Percentiles rank a stretch among this genome's conserved stretches.
Evolutionary conservation across 2,113 vertebrate species (phyloP).

Genomic region (Ciconia maguari): DNA sequence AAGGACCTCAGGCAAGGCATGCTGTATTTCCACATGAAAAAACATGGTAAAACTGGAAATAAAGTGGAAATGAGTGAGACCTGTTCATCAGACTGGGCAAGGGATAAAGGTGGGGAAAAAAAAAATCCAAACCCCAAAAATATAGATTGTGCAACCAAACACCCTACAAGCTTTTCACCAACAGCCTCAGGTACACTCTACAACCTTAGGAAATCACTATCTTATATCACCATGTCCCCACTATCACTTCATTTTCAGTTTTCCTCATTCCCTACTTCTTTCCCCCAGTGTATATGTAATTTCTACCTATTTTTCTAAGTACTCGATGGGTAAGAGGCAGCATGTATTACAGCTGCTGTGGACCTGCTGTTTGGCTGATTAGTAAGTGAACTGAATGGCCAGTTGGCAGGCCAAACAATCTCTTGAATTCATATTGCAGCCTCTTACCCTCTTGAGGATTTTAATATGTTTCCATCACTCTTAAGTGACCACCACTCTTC

Average conservation of each 20-base stretch:
- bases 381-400: not conserved
- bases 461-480: not conserved
- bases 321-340: not conserved
- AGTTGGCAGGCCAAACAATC: not conserved
- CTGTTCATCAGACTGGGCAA: not conserved
- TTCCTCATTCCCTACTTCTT: not conserved
- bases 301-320: not conserved
- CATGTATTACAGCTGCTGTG: not conserved
- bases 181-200: not conserved
- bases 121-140: not conserved
- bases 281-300: not conserved
- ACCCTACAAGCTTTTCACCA: not conserved
- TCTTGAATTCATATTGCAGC: not conserved
- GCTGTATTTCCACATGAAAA: not conserved
- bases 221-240: not conserved
- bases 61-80: not conserved
- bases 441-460: not conserved
- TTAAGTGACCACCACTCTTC: fast-evolving
- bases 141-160: not conserved
- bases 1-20: not conserved
- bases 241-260: not conserved
- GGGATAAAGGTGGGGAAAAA: not conserved
- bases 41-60: not conserved
- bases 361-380: not conserved
- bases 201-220: not conserved